Base-by-base conservation (phyloP, 2,797 vertebrate genomes). In the Emydoidea blandingii region DNA sequence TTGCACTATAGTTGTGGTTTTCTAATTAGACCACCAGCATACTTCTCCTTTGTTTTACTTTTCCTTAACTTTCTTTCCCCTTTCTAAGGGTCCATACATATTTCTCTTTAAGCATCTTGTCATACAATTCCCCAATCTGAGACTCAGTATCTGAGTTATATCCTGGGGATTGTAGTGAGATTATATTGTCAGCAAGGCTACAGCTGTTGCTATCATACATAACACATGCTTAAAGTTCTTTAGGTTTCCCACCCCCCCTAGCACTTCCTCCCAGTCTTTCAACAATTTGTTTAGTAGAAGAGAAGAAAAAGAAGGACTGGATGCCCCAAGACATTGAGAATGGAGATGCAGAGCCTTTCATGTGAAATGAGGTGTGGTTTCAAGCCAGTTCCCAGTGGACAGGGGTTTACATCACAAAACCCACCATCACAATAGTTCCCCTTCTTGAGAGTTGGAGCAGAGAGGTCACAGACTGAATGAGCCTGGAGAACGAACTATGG, bases 181-280 rank as follows among this genome's bases (percentile, higher is more conserved):
- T 97, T 97, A 97, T 84, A 81, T 29, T 95, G 95, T 97, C 96
- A 97, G 74, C 92, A 91, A 44, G 34, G 6, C 34, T 72, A 50
- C 92, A 78, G 83, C 90, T 87, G 78, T 62, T 84, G 6, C 59
- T 47, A 11, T 31, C 44, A 74, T 82, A 14, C 54, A 5, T 56
- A 85, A 54, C 21, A 76, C 12, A 41, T 34, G 56, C 65, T 80
- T 80, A 57, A 59, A 59, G 31, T 52, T 31, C 3, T 41, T 31
- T 37, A 9, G 2, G 12, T 8, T 81, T 25, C 8, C 34, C 57
- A 9, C 88, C 27, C 15, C 14, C n/a, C 50, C 15, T 5, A 37
- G 5, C 4, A 3, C 50, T 76, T 83, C 3, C 27, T 90, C 82
- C 78, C 34, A 6, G 8, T 82, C 14, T 91, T 85, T 81, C 83